Evolutionary conservation across 2,888 invertebrate species (phyloP).

Genomic region (Perizoma affinitatum): DNA sequence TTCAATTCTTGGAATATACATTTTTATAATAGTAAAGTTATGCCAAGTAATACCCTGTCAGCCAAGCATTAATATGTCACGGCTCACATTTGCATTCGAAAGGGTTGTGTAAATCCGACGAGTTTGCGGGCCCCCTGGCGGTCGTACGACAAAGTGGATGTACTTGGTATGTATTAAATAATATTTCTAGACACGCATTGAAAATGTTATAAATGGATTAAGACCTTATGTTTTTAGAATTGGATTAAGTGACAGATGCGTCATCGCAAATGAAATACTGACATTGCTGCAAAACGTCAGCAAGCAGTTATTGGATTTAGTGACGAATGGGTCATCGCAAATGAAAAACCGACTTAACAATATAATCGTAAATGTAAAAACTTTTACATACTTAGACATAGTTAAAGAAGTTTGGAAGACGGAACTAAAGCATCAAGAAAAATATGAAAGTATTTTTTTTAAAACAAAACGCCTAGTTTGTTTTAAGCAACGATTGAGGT

Average conservation of each 20-base stretch:
- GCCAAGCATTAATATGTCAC: conserved; percentile 60
- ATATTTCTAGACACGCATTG: too few species aligned
- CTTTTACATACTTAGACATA: too few species aligned
- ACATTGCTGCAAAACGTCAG: too few species aligned
- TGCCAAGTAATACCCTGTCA: conserved; percentile 14
- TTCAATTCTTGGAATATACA: neutral
- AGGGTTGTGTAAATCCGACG: conserved; percentile 39
- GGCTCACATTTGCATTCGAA: conserved; percentile 59
- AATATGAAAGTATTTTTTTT: neutral
- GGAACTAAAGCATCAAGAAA: neutral
- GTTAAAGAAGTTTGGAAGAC: too few species aligned
- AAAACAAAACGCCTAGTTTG: neutral
- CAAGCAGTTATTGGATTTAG: too few species aligned
- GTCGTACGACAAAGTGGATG: conserved; percentile 44
- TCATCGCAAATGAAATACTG: too few species aligned
- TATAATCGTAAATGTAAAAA: too few species aligned
- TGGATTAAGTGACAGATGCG: too few species aligned
- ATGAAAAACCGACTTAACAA: too few species aligned
- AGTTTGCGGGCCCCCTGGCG: conserved; percentile 49
- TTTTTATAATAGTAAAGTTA: conserved; percentile 14
- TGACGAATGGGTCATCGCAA: too few species aligned
- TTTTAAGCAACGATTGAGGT: conserved; percentile 28
- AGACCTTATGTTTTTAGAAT: too few species aligned
- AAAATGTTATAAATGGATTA: too few species aligned
- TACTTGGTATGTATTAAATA: conserved; percentile 41